phyloP scores from a whole-genome alignment of 2,888 invertebrate genomes.

The Malthinus flaveolus region DNA sequence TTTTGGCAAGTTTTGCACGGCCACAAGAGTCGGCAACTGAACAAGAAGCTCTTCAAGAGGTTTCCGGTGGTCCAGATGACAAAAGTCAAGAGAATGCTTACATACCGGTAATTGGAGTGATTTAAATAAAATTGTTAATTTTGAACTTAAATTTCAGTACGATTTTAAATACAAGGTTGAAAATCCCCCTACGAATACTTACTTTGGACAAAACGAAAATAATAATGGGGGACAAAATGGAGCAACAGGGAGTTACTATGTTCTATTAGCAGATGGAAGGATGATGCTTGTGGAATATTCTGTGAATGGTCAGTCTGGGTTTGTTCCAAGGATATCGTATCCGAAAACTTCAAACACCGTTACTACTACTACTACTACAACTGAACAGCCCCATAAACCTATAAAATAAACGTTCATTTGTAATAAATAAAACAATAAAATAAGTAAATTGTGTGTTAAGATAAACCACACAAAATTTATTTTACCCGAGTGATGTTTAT shows the following conservation, averaged over 20 bases:
- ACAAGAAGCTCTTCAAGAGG: neutral
- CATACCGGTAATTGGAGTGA: neutral
- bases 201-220: constrained; percentile 69
- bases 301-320: constrained; percentile 72
- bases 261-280: constrained; percentile 70
- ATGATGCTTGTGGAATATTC: constrained; percentile 74
- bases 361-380: too few species aligned
- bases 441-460: too few species aligned
- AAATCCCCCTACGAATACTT: constrained; percentile 68
- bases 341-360: constrained; percentile 44
- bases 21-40: neutral
- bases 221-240: constrained; percentile 62
- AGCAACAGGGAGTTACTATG: constrained; percentile 68
- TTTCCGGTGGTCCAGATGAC: too few species aligned
- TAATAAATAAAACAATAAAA: too few species aligned
- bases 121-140: neutral
- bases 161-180: constrained; percentile 70
- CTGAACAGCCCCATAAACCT: too few species aligned
- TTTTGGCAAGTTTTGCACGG: neutral
- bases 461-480: too few species aligned
- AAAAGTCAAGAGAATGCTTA: neutral
- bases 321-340: constrained; percentile 70
- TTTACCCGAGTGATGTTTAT: neutral
- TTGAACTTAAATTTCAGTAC: neutral
- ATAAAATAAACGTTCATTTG: too few species aligned